These are phyloP conservation scores for Elegia similella DNA, from an alignment of 2,888 invertebrate species.

Conservation along the genomic window DNA sequence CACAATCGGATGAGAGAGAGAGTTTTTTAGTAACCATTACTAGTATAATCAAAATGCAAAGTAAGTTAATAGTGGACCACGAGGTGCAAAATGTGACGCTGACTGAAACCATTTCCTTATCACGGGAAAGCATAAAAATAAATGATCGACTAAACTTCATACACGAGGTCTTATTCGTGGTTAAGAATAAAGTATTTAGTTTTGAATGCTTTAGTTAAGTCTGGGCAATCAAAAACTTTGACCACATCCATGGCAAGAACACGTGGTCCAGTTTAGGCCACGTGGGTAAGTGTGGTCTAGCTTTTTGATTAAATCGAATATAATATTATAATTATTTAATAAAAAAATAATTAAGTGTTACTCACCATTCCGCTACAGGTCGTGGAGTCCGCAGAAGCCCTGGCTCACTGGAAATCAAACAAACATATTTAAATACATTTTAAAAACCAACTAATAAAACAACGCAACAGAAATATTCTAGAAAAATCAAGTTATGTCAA, in stretches of 20 bases:
- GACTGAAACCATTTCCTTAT: no score
- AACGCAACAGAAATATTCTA: background rate
- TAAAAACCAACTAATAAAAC: background rate
- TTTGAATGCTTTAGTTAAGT: no score
- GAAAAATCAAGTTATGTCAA: background rate
- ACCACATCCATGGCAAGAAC: background rate
- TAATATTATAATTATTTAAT: background rate
- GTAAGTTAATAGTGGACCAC: no score
- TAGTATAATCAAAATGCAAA: no score
- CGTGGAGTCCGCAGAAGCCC: constrained; percentile 47
- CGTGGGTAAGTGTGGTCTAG: background rate
- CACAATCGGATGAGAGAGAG: no score
- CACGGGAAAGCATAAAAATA: no score
- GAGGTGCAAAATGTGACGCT: no score
- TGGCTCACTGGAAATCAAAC: constrained; percentile 58
- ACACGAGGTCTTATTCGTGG: no score
- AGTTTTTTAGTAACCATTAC: no score
- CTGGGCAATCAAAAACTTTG: no score
- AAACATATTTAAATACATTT: constrained; percentile 9
- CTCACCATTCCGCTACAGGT: constrained; percentile 56
- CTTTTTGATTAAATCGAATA: background rate
- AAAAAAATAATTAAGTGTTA: constrained; percentile 20
- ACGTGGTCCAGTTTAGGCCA: background rate
- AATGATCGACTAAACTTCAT: no score
- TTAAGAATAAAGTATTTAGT: no score